phyloP scores from a whole-genome alignment of 2,113 vertebrate species.

The Dendrocopos noguchii region DNA sequence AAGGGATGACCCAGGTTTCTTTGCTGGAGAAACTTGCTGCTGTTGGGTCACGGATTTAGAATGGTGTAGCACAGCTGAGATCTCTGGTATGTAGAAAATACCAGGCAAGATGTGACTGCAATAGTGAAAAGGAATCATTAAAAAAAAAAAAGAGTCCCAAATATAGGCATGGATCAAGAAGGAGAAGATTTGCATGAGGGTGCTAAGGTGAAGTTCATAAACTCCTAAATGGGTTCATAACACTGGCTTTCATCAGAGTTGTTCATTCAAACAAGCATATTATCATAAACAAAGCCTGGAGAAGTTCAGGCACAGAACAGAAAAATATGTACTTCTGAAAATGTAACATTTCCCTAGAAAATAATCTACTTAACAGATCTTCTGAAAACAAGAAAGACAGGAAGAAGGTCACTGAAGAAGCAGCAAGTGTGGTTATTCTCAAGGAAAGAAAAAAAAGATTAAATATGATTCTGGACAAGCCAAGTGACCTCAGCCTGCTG shows the following conservation, averaged over 20 bases:
- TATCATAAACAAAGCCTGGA: slow-evolving; percentile 1
- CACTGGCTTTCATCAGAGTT: neutral
- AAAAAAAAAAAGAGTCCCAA: neutral
- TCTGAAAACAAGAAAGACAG: neutral
- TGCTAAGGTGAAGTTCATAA: slow-evolving; percentile 4
- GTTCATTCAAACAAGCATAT: neutral
- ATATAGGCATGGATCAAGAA: neutral
- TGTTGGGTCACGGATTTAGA: neutral
- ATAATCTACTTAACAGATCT: slow-evolving; percentile 11
- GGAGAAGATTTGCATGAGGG: neutral
- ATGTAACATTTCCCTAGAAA: slow-evolving; percentile 15
- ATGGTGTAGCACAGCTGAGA: neutral
- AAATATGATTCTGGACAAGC: slow-evolving; percentile 28
- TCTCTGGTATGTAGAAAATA: slow-evolving; percentile 22
- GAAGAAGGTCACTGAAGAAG: slow-evolving; percentile 30
- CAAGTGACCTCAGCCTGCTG: slow-evolving; percentile 37
- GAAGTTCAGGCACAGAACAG: neutral
- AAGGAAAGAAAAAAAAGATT: slow-evolving; percentile 17
- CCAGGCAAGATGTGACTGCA: neutral
- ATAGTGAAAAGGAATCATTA: neutral
- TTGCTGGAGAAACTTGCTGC: neutral
- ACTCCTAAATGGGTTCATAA: neutral
- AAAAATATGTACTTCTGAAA: neutral
- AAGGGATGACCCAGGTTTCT: neutral
- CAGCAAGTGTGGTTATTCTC: slow-evolving; percentile 28